Evolutionary conservation across 2,113 vertebrate genomes (phyloP).

Genomic region (Ondatra zibethicus): DNA sequence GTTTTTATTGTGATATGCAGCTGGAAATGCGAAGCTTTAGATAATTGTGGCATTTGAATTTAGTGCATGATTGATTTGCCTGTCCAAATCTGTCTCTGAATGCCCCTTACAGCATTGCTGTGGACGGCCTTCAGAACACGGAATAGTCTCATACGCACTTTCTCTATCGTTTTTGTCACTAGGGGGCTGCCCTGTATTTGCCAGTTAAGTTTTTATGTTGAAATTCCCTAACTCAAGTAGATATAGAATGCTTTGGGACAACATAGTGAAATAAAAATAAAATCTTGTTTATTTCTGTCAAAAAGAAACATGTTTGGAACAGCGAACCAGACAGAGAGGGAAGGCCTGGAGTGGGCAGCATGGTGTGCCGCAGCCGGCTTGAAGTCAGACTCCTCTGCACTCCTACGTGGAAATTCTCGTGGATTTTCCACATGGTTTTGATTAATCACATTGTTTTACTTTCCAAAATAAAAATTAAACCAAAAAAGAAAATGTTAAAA

Average conservation of each 20-base stretch:
- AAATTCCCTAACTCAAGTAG: not conserved
- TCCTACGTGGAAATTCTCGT: not conserved
- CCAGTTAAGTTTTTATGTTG: not conserved
- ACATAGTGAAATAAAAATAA: not conserved
- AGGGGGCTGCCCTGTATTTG: not conserved
- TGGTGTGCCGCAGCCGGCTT: not conserved
- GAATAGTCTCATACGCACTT: not conserved
- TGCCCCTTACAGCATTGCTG: not conserved
- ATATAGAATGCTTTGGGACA: not conserved
- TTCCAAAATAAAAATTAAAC: not conserved
- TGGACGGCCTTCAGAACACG: not conserved
- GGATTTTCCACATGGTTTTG: not conserved
- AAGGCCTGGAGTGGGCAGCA: not conserved
- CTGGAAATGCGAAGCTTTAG: not conserved
- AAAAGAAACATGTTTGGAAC: not conserved
- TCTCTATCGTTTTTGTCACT: not conserved
- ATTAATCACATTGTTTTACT: conserved; percentile 13
- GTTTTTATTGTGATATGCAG: not conserved
- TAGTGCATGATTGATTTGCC: not conserved
- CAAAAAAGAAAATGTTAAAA: not conserved
- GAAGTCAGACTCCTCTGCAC: not conserved
- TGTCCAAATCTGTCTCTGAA: not conserved
- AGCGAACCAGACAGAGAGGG: not conserved
- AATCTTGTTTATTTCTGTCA: conserved; percentile 1
- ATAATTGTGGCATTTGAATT: not conserved